Percentiles rank a stretch among this genome's conserved stretches.
Evolutionary conservation across 2,113 vertebrate genomes (phyloP).

Genomic region (Ophiodon elongatus): DNA sequence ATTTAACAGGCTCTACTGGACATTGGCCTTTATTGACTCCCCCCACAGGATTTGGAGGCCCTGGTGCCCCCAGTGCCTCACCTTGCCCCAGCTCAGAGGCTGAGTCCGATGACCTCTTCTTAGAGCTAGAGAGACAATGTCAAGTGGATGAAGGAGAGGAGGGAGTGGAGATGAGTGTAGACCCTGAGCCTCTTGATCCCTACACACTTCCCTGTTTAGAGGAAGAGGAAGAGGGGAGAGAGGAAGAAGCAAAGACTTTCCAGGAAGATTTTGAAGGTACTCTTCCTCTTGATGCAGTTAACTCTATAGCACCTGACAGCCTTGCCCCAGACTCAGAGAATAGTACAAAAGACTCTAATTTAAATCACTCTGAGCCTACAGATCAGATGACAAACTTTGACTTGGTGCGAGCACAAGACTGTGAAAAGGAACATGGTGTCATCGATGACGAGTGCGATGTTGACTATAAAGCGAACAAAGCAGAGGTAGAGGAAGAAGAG

Average conservation of each 20-base stretch:
- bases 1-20: constrained; percentile 74
- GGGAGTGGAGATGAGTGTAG: constrained; percentile 75
- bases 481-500: constrained; percentile 63
- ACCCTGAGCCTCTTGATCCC: constrained; percentile 67
- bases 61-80: constrained; percentile 73
- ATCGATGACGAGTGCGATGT: constrained; percentile 70
- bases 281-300: constrained; percentile 57
- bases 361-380: constrained; percentile 22
- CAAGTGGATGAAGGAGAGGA: constrained; percentile 78
- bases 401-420: constrained; percentile 67
- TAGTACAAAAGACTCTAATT: constrained; percentile 20
- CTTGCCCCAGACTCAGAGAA: constrained; percentile 22
- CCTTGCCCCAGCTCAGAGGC: constrained; percentile 87
- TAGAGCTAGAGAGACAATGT: constrained; percentile 94
- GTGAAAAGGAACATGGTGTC: constrained; percentile 75
- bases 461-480: constrained; percentile 46
- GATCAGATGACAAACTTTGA: constrained; percentile 51
- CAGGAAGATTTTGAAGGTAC: constrained; percentile 57
- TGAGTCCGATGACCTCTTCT: constrained; percentile 94
- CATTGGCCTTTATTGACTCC: constrained; percentile 85
- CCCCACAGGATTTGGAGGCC: constrained; percentile 82
- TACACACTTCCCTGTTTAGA: constrained; percentile 68
- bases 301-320: constrained; percentile 32
- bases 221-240: constrained; percentile 69
- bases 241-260: constrained; percentile 32